Evolutionary conservation across 2,888 invertebrate species (phyloP).

Genomic region (Eupithecia dodoneata): DNA sequence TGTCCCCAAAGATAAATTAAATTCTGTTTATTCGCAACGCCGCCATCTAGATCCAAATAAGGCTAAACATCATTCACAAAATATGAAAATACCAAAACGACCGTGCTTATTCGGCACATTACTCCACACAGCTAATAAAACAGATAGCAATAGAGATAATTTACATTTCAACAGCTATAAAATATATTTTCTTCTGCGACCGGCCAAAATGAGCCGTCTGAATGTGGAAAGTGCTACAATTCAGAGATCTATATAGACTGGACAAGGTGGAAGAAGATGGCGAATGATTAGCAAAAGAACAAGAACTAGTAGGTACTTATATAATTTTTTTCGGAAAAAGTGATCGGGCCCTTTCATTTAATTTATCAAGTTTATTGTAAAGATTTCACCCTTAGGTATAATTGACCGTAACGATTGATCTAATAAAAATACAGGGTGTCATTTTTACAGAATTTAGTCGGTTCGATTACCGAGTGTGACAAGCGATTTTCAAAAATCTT

Average conservation of each 20-base stretch:
- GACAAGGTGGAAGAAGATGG: slow-evolving; percentile 42
- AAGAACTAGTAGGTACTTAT: neutral
- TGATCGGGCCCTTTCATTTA: no score
- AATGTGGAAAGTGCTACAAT: slow-evolving; percentile 76
- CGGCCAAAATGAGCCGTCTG: slow-evolving; percentile 80
- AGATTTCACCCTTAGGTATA: no score
- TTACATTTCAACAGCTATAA: slow-evolving; percentile 70
- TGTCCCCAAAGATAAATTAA: neutral
- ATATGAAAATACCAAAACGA: slow-evolving; percentile 34
- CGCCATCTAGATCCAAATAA: neutral
- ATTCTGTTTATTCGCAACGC: neutral
- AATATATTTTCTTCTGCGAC: slow-evolving; percentile 70
- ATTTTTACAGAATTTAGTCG: no score
- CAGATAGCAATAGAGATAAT: slow-evolving; percentile 72
- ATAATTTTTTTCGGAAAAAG: no score
- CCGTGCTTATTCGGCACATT: slow-evolving; percentile 42
- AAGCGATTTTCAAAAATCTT: no score
- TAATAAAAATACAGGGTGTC: no score
- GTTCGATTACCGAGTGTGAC: no score
- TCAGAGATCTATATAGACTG: slow-evolving; percentile 66
- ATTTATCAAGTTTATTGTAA: no score
- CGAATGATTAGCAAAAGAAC: slow-evolving; percentile 1
- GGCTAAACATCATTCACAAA: slow-evolving; percentile 13
- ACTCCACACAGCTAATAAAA: slow-evolving; percentile 70
- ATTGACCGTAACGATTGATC: no score